These are phyloP conservation scores for Aeoliscus strigatus DNA, from an alignment of 2,797 vertebrate genomes.

Conservation along the genomic window DNA sequence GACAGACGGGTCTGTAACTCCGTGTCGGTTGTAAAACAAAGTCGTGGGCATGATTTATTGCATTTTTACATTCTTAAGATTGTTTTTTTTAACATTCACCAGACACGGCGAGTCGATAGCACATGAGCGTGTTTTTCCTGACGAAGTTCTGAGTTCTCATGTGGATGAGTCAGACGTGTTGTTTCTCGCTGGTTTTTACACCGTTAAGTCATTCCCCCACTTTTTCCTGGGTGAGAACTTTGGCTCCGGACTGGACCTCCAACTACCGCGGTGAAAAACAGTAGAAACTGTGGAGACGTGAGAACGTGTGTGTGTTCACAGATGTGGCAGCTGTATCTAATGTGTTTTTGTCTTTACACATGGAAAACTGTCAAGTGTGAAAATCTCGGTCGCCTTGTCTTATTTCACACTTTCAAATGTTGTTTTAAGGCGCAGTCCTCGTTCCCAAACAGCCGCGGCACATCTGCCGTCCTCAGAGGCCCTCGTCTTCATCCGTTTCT, in stretches of 20 bases:
- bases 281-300: not conserved
- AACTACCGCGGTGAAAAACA: too few relatives aligned
- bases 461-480: slow-evolving; percentile 7
- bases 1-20: slow-evolving; percentile 34
- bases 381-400: slow-evolving; percentile 23
- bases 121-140: slow-evolving; percentile 9
- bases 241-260: too few relatives aligned
- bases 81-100: slow-evolving; percentile 22
- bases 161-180: too few relatives aligned
- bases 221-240: too few relatives aligned
- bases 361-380: slow-evolving; percentile 39
- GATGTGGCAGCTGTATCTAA: slow-evolving; percentile 10
- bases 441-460: not conserved
- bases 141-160: too few relatives aligned
- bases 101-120: slow-evolving; percentile 6
- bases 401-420: slow-evolving; percentile 44
- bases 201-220: too few relatives aligned
- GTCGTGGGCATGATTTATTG: slow-evolving; percentile 38
- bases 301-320: slow-evolving; percentile 15
- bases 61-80: slow-evolving; percentile 45
- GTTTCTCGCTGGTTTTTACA: too few relatives aligned
- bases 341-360: slow-evolving; percentile 42
- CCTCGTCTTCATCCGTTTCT: slow-evolving; percentile 2
- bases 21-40: slow-evolving; percentile 29
- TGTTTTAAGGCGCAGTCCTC: slow-evolving; percentile 4